Base-by-base conservation (phyloP, 2,113 vertebrate species). In the Hyperoodon ampullatus region DNA sequence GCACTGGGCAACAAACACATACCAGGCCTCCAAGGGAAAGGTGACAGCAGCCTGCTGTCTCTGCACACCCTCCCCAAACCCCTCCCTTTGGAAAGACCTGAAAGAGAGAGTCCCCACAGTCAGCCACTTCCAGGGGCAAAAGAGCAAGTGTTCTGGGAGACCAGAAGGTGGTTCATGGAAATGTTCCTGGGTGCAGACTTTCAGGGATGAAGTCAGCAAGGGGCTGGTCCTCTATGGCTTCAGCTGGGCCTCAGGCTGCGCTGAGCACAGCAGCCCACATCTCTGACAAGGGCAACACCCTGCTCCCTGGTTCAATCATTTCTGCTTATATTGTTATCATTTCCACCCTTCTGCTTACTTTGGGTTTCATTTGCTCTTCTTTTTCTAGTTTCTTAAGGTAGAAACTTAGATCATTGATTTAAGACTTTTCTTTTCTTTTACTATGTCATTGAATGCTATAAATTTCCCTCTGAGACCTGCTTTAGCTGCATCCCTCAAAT, bases 1-100 rank as follows among this genome's bases (percentile, higher is more conserved):
- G 11, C 16, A 0, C 47, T 15, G 2, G n/a, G 81, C 2, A 13
- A 2, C 15, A 1, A n/a, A 4, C 53, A 11, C 33, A 50, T 33
- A 14, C 39, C 1, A 44, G 21, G 77, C 33, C 60, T n/a, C 90
- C 4, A 35, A 72, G 11, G 33, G 21, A 26, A 61, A 28, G 78
- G 53, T 8, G 39, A 13, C 28, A 24, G 15, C 35, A 70, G 35
- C 30, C 21, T 1, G 50, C 35, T 10, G 35, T 30, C 53, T 42
- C 70, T 44, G 28, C 58, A 12, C 11, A 3, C 24, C 33, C 19
- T 12, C 9, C 68, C 60, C 58, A 26, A 21, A 18, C 44, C 58
- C 4, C 60, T n/a, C 42, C 63, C 80, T 50, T 21, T 50, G 33
- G 80, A 35, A 60, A 33, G 19, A 33, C 26, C 91, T 53, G 8